Conservation (phyloP, 2,797 vertebrate genomes). For the Squalus acanthias region DNA sequence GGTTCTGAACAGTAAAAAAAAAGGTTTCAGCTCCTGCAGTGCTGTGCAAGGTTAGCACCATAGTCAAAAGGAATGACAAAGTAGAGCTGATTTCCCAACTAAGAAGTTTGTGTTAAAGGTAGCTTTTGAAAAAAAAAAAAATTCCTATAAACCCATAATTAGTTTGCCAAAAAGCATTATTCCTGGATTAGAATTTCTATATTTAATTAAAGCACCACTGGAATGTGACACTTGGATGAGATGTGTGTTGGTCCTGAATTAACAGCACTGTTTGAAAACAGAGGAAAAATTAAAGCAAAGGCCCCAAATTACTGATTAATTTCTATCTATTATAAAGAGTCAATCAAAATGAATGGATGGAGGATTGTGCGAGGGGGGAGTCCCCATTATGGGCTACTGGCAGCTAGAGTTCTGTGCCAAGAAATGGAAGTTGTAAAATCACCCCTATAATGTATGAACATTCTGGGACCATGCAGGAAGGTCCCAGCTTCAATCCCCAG, state of each 20-base stretch:
- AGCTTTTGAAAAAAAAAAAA: background rate
- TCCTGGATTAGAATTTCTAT: background rate
- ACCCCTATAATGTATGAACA: background rate
- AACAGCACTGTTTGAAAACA: background rate
- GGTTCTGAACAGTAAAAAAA: background rate
- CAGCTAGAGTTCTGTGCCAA: background rate
- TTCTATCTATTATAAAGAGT: background rate
- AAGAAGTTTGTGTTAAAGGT: background rate
- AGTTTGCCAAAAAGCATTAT: background rate
- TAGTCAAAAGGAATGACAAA: background rate
- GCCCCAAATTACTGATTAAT: background rate
- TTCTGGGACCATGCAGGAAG: background rate
- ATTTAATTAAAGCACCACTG: background rate
- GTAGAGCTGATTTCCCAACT: background rate
- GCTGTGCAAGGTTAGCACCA: background rate
- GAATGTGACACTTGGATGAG: background rate
- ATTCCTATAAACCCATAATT: constrained; percentile 1
- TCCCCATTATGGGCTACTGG: no score
- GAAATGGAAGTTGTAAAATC: background rate
- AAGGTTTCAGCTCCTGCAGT: background rate
- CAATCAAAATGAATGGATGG: background rate
- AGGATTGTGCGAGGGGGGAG: background rate
- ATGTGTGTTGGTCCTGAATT: background rate
- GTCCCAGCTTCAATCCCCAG: background rate
- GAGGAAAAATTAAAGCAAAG: background rate